Evolutionary conservation across 2,797 vertebrate species (phyloP), one percentile per base, ranked within the genome.

Genomic region (Bucorvus abyssinicus): DNA sequence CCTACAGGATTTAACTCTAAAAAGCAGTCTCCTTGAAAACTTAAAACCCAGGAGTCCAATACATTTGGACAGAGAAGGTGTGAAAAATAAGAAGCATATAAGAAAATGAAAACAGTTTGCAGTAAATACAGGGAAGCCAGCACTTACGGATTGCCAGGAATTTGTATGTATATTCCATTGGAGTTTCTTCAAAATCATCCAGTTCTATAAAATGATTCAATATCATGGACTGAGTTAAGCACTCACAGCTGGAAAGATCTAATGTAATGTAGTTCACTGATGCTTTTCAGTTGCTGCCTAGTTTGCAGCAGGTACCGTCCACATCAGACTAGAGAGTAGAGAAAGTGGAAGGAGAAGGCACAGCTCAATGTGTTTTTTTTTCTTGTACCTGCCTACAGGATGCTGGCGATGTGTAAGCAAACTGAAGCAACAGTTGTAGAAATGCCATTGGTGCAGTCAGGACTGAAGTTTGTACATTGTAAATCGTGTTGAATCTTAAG

Each of bases 121-220:
- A 68, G 61, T 27, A 68, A 63, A 45, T 55, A 82, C 84, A 94
- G 29, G 38, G 36, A 75, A 93, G 53, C 29, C 16, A 3, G 50
- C 70, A 93, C 94, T 96, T 95, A 93, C 94, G 85, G 77, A 32
- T 50, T 68, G 50, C 36, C 59, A 70, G 42, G 14, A 45, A 53
- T 84, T 68, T 89, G 57, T 64, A 32, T 50, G 3, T 30, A 2
- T 74, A 42, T 82, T 93, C 89, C 94, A 89, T 57, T 29, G 53
- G 40, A 2, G 44, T 88, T 74, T 78, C 85, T 80, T 93, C 84
- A 85, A 20, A 84, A 87, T 42, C n/a, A 2, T 36, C 12, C 84
- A 53, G 42, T 61, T 84, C 26, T 55, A 20, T 29, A 70, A 65
- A 59, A 26, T 30, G 8, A 49, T 87, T 89, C 36, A 13, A 12